A percentile compares a stretch with the other conserved stretches of the same genome.
phyloP scores from a whole-genome alignment of 2,113 vertebrate genomes.

The Sinocyclocheilus maitianheensis region DNA sequence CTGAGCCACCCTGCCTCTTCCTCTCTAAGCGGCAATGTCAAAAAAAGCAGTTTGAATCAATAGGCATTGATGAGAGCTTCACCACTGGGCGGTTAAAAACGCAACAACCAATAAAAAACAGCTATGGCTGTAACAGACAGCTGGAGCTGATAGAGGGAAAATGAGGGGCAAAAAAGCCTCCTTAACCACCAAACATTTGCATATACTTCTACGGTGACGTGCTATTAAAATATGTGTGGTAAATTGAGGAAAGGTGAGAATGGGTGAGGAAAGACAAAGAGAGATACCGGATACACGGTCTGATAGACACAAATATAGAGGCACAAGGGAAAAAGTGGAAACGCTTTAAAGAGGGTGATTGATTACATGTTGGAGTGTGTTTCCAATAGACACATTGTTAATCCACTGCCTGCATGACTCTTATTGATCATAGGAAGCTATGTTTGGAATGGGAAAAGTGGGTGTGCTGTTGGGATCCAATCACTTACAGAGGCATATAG shows the following conservation, averaged over 20 bases:
- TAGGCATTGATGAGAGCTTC: constrained; percentile 57
- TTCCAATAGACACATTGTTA: constrained; percentile 67
- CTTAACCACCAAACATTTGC: not conserved
- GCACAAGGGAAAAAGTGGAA: not conserved
- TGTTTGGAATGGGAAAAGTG: constrained; percentile 38
- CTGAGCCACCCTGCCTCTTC: constrained; percentile 16
- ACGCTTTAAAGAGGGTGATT: constrained; percentile 58
- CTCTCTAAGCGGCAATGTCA: constrained; percentile 31
- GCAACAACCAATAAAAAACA: constrained; percentile 40
- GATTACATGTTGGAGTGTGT: constrained; percentile 62
- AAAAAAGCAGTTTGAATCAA: constrained; percentile 61
- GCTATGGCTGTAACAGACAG: constrained; percentile 23
- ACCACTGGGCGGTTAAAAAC: constrained; percentile 34
- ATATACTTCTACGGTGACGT: constrained; percentile 35
- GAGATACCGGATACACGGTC: not conserved
- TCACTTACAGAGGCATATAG: not conserved
- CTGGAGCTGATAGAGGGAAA: constrained; percentile 6
- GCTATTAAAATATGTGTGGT: not conserved
- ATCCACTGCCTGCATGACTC: constrained; percentile 43
- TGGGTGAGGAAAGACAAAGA: not conserved
- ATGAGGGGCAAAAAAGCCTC: not conserved
- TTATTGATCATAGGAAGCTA: constrained; percentile 58
- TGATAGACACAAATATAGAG: not conserved
- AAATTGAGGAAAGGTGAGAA: not conserved
- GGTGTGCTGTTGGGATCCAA: not conserved